Percentiles rank a stretch among this genome's conserved stretches.
Evolutionary conservation across 2,797 vertebrate genomes (phyloP).

Genomic region (Poeciliopsis gracilis): DNA sequence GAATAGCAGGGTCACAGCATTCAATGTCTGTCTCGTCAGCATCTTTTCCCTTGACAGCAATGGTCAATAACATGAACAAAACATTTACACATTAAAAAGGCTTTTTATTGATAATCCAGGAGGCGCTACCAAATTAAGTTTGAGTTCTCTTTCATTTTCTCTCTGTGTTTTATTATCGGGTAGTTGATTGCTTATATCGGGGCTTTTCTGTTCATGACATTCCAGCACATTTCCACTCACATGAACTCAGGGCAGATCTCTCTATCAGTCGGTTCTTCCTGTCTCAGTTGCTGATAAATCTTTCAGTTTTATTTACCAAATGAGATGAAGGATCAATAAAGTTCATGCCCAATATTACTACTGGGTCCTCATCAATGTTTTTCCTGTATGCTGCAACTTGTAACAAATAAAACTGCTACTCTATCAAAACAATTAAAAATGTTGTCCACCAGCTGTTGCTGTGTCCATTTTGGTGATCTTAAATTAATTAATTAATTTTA

Average conservation of each 20-base stretch:
- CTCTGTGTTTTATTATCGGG: background rate
- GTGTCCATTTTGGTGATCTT: background rate
- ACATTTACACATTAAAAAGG: too few relatives aligned
- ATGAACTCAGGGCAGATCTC: slow-evolving; percentile 6
- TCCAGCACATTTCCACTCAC: slow-evolving; percentile 10
- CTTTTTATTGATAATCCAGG: too few relatives aligned
- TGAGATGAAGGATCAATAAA: slow-evolving; percentile 15
- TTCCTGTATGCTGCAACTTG: slow-evolving; percentile 7
- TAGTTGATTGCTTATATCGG: background rate
- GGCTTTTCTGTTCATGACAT: background rate
- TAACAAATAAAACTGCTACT: slow-evolving; percentile 59
- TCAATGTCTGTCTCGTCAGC: background rate
- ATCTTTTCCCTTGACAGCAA: too few relatives aligned
- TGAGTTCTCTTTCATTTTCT: background rate
- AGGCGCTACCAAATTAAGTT: background rate
- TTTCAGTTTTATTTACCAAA: slow-evolving; percentile 1
- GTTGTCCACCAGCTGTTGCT: background rate
- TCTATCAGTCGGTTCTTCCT: slow-evolving; percentile 15
- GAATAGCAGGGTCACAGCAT: background rate
- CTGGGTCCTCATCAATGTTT: background rate
- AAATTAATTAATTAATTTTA: too few relatives aligned
- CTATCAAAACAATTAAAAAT: slow-evolving; percentile 1
- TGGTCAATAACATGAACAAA: too few relatives aligned
- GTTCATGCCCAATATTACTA: background rate
- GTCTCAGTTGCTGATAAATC: slow-evolving; percentile 27